phyloP scores from a whole-genome alignment of 2,797 vertebrate species.

The Cygnus olor region DNA sequence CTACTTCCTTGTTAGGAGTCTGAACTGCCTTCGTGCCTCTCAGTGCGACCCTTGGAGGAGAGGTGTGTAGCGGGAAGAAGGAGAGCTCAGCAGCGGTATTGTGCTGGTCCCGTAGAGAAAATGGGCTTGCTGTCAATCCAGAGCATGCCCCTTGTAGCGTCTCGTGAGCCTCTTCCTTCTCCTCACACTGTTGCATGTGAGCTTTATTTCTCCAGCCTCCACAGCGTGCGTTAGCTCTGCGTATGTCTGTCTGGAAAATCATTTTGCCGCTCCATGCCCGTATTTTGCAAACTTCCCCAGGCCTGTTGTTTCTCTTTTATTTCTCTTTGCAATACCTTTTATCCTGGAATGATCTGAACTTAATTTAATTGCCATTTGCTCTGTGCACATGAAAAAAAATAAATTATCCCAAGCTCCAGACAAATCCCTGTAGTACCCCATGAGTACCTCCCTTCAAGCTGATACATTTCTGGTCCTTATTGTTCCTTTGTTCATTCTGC shows the following conservation, averaged over 20 bases:
- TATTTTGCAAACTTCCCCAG: constrained; percentile 21
- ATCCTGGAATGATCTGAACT: constrained; percentile 36
- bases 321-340: constrained; percentile 18
- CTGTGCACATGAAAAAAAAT: constrained; percentile 68
- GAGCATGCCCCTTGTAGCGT: neutral
- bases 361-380: constrained; percentile 58
- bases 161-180: constrained; percentile 3
- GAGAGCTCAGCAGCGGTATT: neutral
- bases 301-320: constrained; percentile 6
- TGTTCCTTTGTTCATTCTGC: constrained; percentile 55
- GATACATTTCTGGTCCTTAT: constrained; percentile 49
- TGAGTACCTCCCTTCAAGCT: constrained; percentile 38
- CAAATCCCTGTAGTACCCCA: constrained; percentile 15
- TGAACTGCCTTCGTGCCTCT: neutral
- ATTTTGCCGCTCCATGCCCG: neutral
- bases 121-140: neutral
- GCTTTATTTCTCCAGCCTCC: constrained; percentile 27
- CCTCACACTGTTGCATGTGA: neutral
- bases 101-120: neutral
- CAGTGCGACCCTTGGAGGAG: neutral
- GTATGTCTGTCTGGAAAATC: neutral
- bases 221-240: neutral
- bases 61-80: neutral
- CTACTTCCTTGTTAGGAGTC: neutral
- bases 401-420: constrained; percentile 45